A percentile compares a stretch with the other conserved stretches of the same genome.
Evolutionary conservation across 2,113 vertebrate species (phyloP).

Genomic region (Peromyscus maniculatus): DNA sequence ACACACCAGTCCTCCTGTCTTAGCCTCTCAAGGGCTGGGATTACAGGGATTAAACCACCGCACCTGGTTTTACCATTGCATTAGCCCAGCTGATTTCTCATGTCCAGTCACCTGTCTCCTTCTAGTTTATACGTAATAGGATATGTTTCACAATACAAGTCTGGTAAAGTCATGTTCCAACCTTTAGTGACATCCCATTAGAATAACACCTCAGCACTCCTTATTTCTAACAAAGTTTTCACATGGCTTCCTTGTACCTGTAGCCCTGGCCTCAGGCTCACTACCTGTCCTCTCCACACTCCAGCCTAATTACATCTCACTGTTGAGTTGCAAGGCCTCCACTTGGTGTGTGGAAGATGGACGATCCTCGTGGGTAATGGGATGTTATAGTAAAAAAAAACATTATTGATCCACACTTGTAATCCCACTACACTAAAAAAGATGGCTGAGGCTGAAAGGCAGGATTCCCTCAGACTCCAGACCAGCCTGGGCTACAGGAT

Average conservation of each 20-base stretch:
- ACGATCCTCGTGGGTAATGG: not conserved
- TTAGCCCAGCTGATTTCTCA: not conserved
- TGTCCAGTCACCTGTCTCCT: not conserved
- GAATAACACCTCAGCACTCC: not conserved
- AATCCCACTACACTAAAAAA: not conserved
- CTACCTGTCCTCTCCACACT: not conserved
- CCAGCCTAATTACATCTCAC: not conserved
- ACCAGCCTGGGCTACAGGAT: not conserved
- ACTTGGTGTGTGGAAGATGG: not conserved
- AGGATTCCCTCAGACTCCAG: not conserved
- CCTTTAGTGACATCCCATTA: not conserved
- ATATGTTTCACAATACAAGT: slow-evolving; percentile 1
- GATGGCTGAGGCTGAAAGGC: not conserved
- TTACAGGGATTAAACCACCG: not conserved
- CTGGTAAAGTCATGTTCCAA: not conserved
- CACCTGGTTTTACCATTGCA: not conserved
- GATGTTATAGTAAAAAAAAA: not conserved
- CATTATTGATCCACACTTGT: not conserved
- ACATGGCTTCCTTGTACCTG: not conserved
- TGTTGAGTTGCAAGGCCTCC: not conserved
- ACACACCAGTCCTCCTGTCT: not conserved
- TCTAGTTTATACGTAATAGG: not conserved
- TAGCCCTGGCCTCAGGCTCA: not conserved
- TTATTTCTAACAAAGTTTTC: not conserved
- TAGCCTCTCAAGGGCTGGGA: not conserved